A percentile compares a stretch with the other conserved stretches of the same genome.
Conservation (phyloP, 2,888 invertebrate species). For the Tryphoninae sp. region DNA sequence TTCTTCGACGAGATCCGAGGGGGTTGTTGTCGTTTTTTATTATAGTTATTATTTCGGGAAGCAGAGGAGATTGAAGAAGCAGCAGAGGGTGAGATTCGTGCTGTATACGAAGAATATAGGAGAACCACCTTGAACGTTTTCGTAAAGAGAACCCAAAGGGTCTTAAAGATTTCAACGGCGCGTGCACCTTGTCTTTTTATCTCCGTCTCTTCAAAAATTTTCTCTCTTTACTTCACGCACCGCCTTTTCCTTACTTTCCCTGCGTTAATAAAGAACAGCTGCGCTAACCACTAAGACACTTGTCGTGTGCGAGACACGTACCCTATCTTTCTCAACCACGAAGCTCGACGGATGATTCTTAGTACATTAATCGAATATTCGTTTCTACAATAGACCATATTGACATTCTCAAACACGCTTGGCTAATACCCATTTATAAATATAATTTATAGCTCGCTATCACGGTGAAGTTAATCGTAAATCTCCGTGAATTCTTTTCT, state of each 20-base stretch:
- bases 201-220: background rate
- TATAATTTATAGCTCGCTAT: background rate
- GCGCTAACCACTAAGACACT: constrained; percentile 59
- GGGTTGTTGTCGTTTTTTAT: constrained; percentile 34
- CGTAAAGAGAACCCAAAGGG: constrained; percentile 1
- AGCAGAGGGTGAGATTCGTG: constrained; percentile 31
- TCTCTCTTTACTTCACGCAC: constrained; percentile 25
- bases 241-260: constrained; percentile 10
- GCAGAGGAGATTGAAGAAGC: constrained; percentile 15
- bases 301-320: constrained; percentile 58
- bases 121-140: constrained; percentile 22
- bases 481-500: background rate
- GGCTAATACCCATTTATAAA: background rate
- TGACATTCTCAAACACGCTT: constrained; percentile 5
- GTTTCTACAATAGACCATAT: background rate
- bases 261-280: constrained; percentile 51
- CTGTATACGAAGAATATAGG: constrained; percentile 25
- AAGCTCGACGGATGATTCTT: constrained; percentile 31
- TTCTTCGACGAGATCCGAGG: background rate
- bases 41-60: constrained; percentile 28
- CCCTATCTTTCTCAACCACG: constrained; percentile 26
- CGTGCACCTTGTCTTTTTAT: constrained; percentile 58
- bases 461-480: background rate
- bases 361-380: constrained; percentile 25
- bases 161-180: constrained; percentile 52